Conservation (phyloP, 2,888 invertebrate species). For the Oligia latruncula region DNA sequence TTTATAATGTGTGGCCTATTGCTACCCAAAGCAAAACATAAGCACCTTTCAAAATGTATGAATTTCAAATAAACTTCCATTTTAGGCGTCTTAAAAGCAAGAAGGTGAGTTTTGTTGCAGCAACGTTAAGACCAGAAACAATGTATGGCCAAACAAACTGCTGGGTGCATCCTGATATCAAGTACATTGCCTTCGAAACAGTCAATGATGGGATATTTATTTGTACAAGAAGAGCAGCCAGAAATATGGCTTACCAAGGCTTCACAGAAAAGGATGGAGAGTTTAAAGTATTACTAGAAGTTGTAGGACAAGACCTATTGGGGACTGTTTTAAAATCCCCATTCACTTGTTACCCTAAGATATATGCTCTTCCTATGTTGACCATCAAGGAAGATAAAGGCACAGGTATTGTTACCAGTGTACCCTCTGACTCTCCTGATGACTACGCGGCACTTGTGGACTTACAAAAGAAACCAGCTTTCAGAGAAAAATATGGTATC, state of each 20-base stretch:
- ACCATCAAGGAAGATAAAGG: constrained; percentile 99
- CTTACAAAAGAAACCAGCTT: constrained; percentile 97
- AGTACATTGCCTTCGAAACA: constrained; percentile 96
- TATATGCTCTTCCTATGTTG: constrained; percentile 99
- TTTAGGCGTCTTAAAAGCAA: constrained; percentile 88
- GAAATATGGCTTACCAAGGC: constrained; percentile 99
- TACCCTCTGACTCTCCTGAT: constrained; percentile 99
- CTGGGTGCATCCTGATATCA: constrained; percentile 98
- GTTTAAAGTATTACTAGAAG: constrained; percentile 92
- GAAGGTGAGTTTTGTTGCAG: constrained; percentile 96
- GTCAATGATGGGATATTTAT: constrained; percentile 94
- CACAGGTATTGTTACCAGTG: constrained; percentile 99
- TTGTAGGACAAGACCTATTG: constrained; percentile 94
- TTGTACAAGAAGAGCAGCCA: constrained; percentile 96
- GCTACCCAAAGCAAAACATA: neutral
- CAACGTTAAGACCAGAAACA: constrained; percentile 99
- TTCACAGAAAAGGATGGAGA: constrained; percentile 95
- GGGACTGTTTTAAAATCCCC: constrained; percentile 96
- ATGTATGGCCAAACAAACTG: constrained; percentile 99
- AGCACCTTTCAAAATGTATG: neutral
- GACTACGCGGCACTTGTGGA: constrained; percentile 99
- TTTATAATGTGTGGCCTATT: neutral
- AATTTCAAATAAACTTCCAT: constrained; percentile 44
- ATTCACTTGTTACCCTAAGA: constrained; percentile 94
- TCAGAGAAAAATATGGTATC: constrained; percentile 97